Base-by-base conservation (phyloP, 2,888 invertebrate species). In the Chironomus tentans region DNA sequence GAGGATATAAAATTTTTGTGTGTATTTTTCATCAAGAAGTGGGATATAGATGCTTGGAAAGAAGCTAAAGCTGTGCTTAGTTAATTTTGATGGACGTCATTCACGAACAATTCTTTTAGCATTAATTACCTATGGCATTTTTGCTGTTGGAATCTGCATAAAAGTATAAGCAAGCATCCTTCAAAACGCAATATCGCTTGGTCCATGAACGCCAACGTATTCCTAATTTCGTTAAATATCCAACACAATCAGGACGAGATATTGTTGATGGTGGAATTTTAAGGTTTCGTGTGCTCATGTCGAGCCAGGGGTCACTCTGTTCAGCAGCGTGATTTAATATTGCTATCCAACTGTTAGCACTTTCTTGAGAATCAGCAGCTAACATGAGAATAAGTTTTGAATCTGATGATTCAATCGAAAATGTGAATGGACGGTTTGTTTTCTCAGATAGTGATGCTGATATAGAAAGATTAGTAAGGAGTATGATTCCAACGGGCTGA, bases 111-210 rank as follows among this genome's bases (percentile, higher is more conserved):
- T n/a, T n/a, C n/a, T n/a, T n/a, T n/a, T n/a, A n/a, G 28, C 12
- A 5, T 1, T 77, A 79, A 82, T 85, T 84, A 94, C 97, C 97
- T 83, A 95, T 92, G 78, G 97, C 95, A 82, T 88, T 91, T 82
- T 92, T 92, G 80, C 95, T 92, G 82, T 91, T 92, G 3, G 91
- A 91, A 82, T 95, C 95, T 79, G 91, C 91, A 85, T 95, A 97
- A 84, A 97, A 95, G 85, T 95, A 97, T 24, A 97, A 87, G 80
- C 95, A 95, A 65, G 96, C 97, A 83, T 97, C 96, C 83, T 97
- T 97, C 68, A 97, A 87, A 48, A 98, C 93, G 86, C 96, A 97
- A 85, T 95, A 97, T 74, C 95, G 88, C 81, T 93, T 90, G 77
- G 92, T 92, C 96, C 97, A 97, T 21, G 93, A 91, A 81, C 93